Conservation (phyloP, 2,113 vertebrate species). For the Ictalurus punctatus region DNA sequence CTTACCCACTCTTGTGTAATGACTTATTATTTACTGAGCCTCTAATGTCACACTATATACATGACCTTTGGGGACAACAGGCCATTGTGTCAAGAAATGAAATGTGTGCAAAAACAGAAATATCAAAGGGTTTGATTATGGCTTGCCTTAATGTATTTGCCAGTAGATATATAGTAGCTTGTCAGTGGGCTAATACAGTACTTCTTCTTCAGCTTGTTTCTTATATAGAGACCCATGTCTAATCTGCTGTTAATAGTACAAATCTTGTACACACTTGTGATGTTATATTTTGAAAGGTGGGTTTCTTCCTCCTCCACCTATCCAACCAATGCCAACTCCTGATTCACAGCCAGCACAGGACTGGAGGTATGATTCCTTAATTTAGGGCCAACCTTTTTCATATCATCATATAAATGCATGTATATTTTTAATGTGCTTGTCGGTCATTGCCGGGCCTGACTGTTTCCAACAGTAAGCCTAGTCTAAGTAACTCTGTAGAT, state of each 20-base stretch:
- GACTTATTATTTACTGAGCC: background rate
- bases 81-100: background rate
- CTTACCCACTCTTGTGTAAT: background rate
- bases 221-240: background rate
- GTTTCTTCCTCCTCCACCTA: slow-evolving; percentile 70
- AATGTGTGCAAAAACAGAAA: background rate
- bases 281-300: slow-evolving; percentile 58
- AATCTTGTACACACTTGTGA: background rate
- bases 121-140: background rate
- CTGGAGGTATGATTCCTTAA: slow-evolving; percentile 66
- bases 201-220: background rate
- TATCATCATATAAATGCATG: background rate
- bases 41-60: background rate
- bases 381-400: background rate
- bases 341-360: slow-evolving; percentile 55
- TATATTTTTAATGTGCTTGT: background rate
- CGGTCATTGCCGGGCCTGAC: background rate
- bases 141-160: background rate
- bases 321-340: slow-evolving; percentile 53
- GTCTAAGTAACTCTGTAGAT: background rate
- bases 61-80: background rate
- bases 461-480: background rate
- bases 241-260: background rate
- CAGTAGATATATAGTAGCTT: background rate
- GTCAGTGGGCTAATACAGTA: background rate